Evolutionary conservation across 2,797 vertebrate species (phyloP).

Genomic region (Apogon talboti): DNA sequence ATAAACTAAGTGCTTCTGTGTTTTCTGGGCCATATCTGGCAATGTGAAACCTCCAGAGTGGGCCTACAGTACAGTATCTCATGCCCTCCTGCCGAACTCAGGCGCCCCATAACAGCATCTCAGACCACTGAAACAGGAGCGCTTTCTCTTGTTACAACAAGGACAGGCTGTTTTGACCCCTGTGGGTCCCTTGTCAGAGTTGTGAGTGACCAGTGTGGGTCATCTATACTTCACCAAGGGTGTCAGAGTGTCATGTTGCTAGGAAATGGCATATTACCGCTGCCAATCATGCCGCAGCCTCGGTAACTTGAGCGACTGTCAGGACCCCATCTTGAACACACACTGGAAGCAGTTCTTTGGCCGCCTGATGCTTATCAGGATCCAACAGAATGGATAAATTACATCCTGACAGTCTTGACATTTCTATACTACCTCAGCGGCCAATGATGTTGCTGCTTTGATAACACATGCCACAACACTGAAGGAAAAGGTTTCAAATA

Average conservation of each 20-base stretch:
- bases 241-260: slow-evolving; percentile 73
- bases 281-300: slow-evolving; percentile 59
- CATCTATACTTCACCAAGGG: slow-evolving; percentile 67
- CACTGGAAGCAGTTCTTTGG: slow-evolving; percentile 18
- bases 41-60: slow-evolving; percentile 58
- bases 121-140: slow-evolving; percentile 62
- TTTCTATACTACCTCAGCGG: not conserved
- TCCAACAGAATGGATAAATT: slow-evolving; percentile 15
- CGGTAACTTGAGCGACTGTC: slow-evolving; percentile 58
- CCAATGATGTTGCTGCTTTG: not conserved
- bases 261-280: slow-evolving; percentile 73
- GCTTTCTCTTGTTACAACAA: slow-evolving; percentile 68
- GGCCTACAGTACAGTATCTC: slow-evolving; percentile 29
- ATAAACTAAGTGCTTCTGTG: slow-evolving; percentile 42
- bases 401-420: slow-evolving; percentile 27
- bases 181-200: slow-evolving; percentile 59
- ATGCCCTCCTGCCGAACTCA: slow-evolving; percentile 50
- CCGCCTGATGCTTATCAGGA: slow-evolving; percentile 49
- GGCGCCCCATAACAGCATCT: slow-evolving; percentile 37
- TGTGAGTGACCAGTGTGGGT: slow-evolving; percentile 69
- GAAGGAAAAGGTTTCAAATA: slow-evolving; percentile 9
- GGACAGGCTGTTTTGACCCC: slow-evolving; percentile 58
- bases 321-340: slow-evolving; percentile 31
- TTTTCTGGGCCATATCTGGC: slow-evolving; percentile 46
- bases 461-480: not conserved